Evolutionary conservation across 1,140 invertebrate species (phyloP).

Genomic region (Drosophila nannoptera): DNA sequence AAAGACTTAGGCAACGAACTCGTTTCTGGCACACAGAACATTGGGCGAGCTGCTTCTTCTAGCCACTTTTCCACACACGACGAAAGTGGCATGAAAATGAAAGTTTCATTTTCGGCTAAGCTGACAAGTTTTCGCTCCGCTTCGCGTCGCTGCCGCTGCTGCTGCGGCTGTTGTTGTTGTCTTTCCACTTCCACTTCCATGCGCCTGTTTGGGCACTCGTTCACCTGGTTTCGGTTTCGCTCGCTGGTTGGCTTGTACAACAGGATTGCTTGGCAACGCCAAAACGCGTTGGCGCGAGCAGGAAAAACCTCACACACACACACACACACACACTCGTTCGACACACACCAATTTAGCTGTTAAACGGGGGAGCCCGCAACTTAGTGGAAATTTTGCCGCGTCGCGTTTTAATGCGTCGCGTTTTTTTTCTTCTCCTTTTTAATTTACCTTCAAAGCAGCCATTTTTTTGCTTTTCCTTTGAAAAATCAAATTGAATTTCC

Average conservation of each 20-base stretch:
- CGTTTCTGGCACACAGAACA: conserved; percentile 17
- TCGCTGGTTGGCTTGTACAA: conserved; percentile 55
- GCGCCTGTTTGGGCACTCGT: conserved; percentile 62
- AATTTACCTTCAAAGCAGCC: conserved; percentile 29
- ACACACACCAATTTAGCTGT: conserved; percentile 1
- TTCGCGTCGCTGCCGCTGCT: conserved; percentile 6
- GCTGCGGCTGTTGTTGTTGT: conserved; percentile 19
- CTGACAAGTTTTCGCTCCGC: conserved; percentile 59
- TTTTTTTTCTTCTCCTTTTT: conserved; percentile 2
- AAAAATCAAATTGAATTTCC: conserved; percentile 56
- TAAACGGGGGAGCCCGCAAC: conserved; percentile 18
- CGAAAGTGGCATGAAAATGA: conserved; percentile 61
- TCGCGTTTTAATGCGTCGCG: conserved; percentile 6
- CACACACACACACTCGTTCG: conserved; percentile 22
- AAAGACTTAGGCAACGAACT: conserved; percentile 77
- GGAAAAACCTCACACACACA: conserved; percentile 61
- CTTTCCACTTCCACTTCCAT: conserved; percentile 67
- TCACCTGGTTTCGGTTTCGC: conserved; percentile 71
- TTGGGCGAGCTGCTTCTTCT: conserved; percentile 10
- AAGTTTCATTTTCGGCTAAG: conserved; percentile 57
- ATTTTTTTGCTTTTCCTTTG: conserved; percentile 12
- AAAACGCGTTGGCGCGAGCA: conserved; percentile 56
- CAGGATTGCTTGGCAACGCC: conserved; percentile 60
- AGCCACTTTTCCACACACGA: conserved; percentile 35
- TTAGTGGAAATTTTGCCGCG: conserved; percentile 45